These are phyloP conservation scores for Rhinatrema bivittatum DNA, from an alignment of 2,797 vertebrate species.

Conservation along the genomic window DNA sequence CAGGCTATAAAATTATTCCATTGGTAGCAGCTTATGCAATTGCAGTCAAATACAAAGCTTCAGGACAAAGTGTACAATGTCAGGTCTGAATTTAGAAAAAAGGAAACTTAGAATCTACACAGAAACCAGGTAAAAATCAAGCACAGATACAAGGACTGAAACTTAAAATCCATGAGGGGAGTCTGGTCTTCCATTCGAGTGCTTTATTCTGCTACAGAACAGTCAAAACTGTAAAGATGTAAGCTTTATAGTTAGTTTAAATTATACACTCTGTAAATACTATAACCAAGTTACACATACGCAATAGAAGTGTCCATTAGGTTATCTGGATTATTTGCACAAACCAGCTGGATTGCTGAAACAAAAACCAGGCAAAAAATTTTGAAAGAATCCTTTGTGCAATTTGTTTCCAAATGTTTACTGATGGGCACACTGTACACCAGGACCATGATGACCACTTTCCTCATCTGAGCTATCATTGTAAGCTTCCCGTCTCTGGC, in stretches of 20 bases:
- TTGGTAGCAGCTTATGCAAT: conserved; percentile 77
- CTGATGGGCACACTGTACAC: conserved; percentile 97
- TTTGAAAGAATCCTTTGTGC: conserved; percentile 62
- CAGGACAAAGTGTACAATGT: conserved; percentile 74
- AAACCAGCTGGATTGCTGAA: conserved; percentile 49
- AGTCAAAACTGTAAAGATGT: conserved; percentile 54
- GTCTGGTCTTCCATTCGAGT: conserved; percentile 54
- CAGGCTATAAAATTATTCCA: conserved; percentile 72
- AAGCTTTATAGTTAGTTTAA: conserved; percentile 84
- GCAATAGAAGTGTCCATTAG: conserved; percentile 67
- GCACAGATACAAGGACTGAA: conserved; percentile 64
- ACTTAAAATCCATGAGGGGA: conserved; percentile 60
- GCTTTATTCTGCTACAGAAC: conserved; percentile 66
- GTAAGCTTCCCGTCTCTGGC: conserved; percentile 90
- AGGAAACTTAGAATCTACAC: conserved; percentile 78
- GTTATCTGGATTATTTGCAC: conserved; percentile 60
- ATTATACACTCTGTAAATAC: conserved; percentile 88
- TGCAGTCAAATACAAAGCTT: conserved; percentile 82
- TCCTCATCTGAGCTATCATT: conserved; percentile 96
- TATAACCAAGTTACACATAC: conserved; percentile 82
- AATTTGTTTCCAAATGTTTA: conserved; percentile 65
- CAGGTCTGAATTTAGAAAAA: conserved; percentile 77
- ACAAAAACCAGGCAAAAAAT: conserved; percentile 53
- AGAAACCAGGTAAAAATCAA: conserved; percentile 84
- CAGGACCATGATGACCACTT: conserved; percentile 82